phyloP scores from a whole-genome alignment of 2,888 invertebrate species.

The Galeopsomyia nigrocyanea region DNA sequence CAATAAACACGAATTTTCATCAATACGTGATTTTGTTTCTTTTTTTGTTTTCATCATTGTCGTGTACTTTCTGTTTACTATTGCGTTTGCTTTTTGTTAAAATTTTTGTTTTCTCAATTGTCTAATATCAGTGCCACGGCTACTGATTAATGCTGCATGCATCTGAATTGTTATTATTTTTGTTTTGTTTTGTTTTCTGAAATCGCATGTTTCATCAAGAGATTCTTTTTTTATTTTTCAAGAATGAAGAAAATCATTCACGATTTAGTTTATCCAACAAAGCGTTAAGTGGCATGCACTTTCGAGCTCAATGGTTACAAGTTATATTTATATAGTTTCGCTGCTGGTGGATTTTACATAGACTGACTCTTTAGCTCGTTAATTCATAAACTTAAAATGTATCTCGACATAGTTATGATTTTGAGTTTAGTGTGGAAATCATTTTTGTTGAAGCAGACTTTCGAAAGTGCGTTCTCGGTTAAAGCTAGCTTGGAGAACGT shows the following conservation, averaged over 20 bases:
- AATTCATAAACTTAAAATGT: slow-evolving; percentile 47
- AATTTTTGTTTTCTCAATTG: slow-evolving; percentile 48
- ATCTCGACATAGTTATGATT: slow-evolving; percentile 29
- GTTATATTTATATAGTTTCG: slow-evolving; percentile 16
- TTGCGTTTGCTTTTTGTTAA: slow-evolving; percentile 50
- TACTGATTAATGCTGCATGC: slow-evolving; percentile 49
- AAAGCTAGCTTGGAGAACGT: slow-evolving; percentile 22
- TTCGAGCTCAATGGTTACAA: slow-evolving; percentile 33
- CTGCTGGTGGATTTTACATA: slow-evolving; percentile 38
- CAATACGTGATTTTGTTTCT: slow-evolving; percentile 33
- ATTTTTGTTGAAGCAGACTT: slow-evolving; percentile 26
- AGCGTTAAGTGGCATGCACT: slow-evolving; percentile 41
- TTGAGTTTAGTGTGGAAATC: slow-evolving; percentile 19
- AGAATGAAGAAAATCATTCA: slow-evolving; percentile 41
- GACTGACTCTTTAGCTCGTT: slow-evolving; percentile 44
- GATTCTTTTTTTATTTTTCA: slow-evolving; percentile 31
- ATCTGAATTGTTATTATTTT: slow-evolving; percentile 33
- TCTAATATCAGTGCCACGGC: slow-evolving; percentile 57
- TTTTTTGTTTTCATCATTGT: slow-evolving; percentile 46
- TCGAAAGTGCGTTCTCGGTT: slow-evolving; percentile 17
- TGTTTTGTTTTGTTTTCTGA: slow-evolving; percentile 40
- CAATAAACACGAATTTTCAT: slow-evolving; percentile 39
- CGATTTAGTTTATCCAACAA: slow-evolving; percentile 33
- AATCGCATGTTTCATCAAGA: slow-evolving; percentile 34
- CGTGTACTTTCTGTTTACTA: slow-evolving; percentile 46